Percentiles rank a stretch among this genome's conserved stretches.
phyloP scores from a whole-genome alignment of 2,888 invertebrate species.

The Lathronympha strigana region DNA sequence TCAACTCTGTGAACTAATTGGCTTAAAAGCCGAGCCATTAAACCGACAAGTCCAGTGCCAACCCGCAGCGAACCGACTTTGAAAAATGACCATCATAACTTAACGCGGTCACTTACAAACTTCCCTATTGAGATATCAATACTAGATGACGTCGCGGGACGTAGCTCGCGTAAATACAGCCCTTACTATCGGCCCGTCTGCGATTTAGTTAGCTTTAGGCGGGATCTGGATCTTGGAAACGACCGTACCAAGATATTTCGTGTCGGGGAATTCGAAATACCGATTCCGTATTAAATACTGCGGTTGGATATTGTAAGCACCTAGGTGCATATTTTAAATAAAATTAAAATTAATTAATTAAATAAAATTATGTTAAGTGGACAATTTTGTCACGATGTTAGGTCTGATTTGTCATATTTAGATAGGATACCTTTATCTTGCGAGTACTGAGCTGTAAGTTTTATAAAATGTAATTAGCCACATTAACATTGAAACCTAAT shows the following conservation, averaged over 20 bases:
- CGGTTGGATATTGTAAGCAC: too few species aligned
- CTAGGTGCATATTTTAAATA: too few species aligned
- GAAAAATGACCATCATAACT: constrained; percentile 80
- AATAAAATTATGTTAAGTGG: too few species aligned
- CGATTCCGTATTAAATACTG: not conserved
- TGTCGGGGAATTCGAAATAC: constrained; percentile 34
- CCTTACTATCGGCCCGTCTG: constrained; percentile 54
- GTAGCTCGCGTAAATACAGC: constrained; percentile 66
- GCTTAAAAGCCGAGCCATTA: constrained; percentile 73
- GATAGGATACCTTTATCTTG: too few species aligned
- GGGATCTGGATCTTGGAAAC: constrained; percentile 7
- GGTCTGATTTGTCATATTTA: too few species aligned
- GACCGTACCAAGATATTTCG: constrained; percentile 32
- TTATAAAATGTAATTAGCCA: not conserved
- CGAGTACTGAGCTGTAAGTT: too few species aligned
- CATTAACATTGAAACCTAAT: not conserved
- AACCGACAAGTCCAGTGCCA: constrained; percentile 58
- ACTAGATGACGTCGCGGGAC: constrained; percentile 73
- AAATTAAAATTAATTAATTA: too few species aligned
- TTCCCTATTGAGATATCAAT: constrained; percentile 84
- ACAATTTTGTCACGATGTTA: too few species aligned
- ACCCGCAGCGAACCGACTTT: constrained; percentile 66
- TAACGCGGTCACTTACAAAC: constrained; percentile 79
- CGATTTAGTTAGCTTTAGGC: constrained; percentile 34
- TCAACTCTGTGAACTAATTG: constrained; percentile 66